Conservation (phyloP, 2,113 vertebrate genomes). For the Erpornis zantholeuca region DNA sequence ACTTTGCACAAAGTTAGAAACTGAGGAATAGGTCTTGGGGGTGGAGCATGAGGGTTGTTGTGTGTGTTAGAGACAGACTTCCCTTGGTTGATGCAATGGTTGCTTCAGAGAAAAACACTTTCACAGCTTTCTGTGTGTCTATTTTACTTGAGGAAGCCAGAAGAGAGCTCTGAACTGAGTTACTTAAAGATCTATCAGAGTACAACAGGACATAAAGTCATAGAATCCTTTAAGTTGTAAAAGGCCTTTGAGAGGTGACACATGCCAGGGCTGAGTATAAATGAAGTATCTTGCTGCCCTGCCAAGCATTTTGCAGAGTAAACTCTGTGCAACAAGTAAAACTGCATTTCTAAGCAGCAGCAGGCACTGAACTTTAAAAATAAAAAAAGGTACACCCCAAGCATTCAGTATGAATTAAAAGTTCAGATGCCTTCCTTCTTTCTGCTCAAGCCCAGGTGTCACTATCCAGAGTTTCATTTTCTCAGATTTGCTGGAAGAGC, state of each 20-base stretch:
- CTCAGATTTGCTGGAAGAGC: neutral
- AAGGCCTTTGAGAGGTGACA: neutral
- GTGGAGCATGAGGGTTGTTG: neutral
- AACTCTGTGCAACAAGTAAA: neutral
- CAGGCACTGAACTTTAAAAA: rapidly evolving
- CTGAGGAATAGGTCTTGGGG: neutral
- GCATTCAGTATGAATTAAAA: neutral
- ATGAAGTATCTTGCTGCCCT: rapidly evolving
- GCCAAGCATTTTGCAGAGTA: neutral
- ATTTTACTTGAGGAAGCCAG: neutral
- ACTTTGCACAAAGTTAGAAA: neutral
- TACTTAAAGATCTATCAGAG: neutral
- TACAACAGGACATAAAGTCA: neutral
- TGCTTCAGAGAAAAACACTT: neutral
- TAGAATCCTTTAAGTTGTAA: neutral
- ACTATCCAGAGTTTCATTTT: neutral
- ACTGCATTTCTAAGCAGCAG: neutral
- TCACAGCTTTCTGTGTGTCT: neutral
- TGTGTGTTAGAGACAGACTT: neutral
- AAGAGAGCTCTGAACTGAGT: neutral
- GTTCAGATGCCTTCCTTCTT: neutral
- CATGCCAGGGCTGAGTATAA: neutral
- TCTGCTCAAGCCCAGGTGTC: neutral
- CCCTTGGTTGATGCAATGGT: neutral
- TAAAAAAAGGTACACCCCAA: neutral